These are phyloP conservation scores for Armadillidium nasatum DNA, from an alignment of 1,140 invertebrate genomes.

Conservation along the genomic window DNA sequence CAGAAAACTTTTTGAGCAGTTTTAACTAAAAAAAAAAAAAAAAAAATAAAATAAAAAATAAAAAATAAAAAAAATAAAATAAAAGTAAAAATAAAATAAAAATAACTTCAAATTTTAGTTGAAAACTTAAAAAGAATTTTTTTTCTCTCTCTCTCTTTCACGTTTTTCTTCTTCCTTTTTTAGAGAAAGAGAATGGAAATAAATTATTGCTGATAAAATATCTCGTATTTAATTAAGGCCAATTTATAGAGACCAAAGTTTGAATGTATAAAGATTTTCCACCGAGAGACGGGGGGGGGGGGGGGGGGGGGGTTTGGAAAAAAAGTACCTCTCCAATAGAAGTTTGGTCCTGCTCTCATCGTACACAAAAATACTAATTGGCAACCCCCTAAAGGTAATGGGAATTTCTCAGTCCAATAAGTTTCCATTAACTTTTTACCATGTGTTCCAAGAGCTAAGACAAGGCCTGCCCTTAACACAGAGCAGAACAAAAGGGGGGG, in stretches of 20 bases:
- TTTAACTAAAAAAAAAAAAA: not conserved
- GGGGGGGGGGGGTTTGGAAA: too few species aligned
- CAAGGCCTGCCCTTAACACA: slow-evolving; percentile 31
- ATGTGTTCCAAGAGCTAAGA: slow-evolving; percentile 40
- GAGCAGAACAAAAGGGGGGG: slow-evolving; percentile 17
- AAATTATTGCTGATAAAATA: slow-evolving; percentile 6
- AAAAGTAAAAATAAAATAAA: too few species aligned
- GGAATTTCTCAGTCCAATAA: slow-evolving; percentile 44
- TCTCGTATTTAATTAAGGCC: slow-evolving; percentile 7
- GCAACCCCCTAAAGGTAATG: slow-evolving; percentile 42
- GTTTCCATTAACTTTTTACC: slow-evolving; percentile 44
- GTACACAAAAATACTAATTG: slow-evolving; percentile 43
- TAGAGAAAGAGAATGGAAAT: not conserved
- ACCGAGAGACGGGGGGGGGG: too few species aligned
- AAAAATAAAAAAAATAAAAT: not conserved
- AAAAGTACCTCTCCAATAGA: not conserved
- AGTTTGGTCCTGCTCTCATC: slow-evolving; percentile 25
- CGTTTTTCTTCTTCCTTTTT: too few species aligned
- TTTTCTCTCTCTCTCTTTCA: too few species aligned
- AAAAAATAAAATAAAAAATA: not conserved
- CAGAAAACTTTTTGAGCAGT: not conserved
- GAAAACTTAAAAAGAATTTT: too few species aligned
- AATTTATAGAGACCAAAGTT: slow-evolving; percentile 9
- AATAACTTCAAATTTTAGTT: too few species aligned
- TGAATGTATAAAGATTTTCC: slow-evolving; percentile 13